Conservation (phyloP, 2,113 vertebrate genomes). For the Malaclemys terrapin region DNA sequence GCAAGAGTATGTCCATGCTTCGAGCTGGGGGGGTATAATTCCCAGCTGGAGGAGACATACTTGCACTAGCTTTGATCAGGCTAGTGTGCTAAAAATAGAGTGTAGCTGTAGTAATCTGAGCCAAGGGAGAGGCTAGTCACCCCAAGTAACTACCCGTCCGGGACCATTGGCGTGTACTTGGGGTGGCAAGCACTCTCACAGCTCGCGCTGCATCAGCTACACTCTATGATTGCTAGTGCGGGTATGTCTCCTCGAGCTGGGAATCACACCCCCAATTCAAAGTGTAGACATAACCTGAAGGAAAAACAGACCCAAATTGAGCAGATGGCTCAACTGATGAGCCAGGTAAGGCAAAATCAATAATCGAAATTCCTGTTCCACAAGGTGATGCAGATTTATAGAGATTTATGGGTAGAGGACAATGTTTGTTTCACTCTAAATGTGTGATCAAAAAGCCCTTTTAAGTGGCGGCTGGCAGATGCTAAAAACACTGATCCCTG, state of each 20-base stretch:
- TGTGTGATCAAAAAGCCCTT: not conserved
- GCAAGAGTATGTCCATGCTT: not conserved
- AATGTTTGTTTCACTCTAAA: not conserved
- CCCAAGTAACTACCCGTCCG: not conserved
- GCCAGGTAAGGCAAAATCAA: not conserved
- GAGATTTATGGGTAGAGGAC: not conserved
- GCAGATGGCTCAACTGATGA: not conserved
- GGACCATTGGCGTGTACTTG: not conserved
- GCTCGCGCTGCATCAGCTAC: not conserved
- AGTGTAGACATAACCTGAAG: not conserved
- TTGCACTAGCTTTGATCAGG: not conserved
- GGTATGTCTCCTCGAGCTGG: not conserved
- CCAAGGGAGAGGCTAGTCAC: not conserved
- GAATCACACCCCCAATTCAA: not conserved
- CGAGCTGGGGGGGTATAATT: not conserved
- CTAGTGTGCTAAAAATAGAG: not conserved
- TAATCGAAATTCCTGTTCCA: not conserved
- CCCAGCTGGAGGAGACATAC: not conserved
- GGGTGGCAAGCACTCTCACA: not conserved
- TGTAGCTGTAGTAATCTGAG: not conserved
- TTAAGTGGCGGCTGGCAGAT: not conserved
- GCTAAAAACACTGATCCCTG: not conserved
- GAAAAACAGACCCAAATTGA: not conserved
- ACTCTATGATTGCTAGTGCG: not conserved
- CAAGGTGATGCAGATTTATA: not conserved